phyloP scores from a whole-genome alignment of 2,797 vertebrate genomes.

The Crocodylus rhombifer region DNA sequence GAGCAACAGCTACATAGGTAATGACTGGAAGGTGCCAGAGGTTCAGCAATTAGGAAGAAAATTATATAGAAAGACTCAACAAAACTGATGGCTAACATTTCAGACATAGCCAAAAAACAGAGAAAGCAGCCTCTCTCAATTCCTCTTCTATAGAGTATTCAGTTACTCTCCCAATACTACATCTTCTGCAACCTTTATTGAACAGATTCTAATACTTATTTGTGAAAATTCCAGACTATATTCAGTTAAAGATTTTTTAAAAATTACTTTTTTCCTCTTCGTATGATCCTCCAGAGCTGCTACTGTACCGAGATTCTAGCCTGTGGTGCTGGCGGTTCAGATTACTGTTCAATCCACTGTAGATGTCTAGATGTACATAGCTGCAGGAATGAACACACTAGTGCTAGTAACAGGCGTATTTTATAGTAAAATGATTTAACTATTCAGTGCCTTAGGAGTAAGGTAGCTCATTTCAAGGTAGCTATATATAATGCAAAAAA shows the following conservation, averaged over 20 bases:
- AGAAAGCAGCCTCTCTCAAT: no score
- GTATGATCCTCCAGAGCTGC: conserved; percentile 99
- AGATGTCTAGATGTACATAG: conserved; percentile 94
- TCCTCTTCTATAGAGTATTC: not conserved
- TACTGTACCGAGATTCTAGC: conserved; percentile 98
- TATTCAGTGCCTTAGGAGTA: not conserved
- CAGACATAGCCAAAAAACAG: no score
- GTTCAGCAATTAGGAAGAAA: no score
- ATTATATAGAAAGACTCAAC: no score
- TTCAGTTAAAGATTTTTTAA: not conserved
- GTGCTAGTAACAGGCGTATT: not conserved
- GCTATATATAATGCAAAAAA: not conserved
- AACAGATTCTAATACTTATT: not conserved
- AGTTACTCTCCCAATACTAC: not conserved
- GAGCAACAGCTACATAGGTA: no score
- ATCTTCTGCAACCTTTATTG: not conserved
- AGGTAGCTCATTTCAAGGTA: not conserved
- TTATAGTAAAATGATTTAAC: not conserved
- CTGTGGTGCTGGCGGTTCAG: conserved; percentile 97
- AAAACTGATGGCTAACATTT: no score
- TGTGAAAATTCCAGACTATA: not conserved
- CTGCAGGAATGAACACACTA: conserved; percentile 76
- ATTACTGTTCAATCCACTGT: conserved; percentile 94
- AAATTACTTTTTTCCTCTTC: conserved; percentile 97
- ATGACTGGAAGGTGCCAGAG: no score